Evolutionary conservation across 2,888 invertebrate genomes (phyloP).

Genomic region (Apamea crenata): DNA sequence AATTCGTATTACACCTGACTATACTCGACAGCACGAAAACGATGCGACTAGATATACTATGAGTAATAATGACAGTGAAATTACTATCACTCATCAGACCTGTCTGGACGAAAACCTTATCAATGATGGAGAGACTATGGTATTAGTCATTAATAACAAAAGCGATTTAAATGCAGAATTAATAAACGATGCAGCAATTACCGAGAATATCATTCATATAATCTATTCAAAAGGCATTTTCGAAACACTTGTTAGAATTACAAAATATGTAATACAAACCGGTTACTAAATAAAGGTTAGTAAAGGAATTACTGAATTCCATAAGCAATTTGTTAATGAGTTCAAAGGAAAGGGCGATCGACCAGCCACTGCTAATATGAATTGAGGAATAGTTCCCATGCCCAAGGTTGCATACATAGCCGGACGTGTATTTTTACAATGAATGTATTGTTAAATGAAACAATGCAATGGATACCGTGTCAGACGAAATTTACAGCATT

Average conservation of each 20-base stretch:
- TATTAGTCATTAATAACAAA: slow-evolving; percentile 19
- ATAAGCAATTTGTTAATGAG: slow-evolving; percentile 51
- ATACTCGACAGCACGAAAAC: slow-evolving; percentile 4
- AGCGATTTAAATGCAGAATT: slow-evolving; percentile 19
- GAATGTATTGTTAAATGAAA: slow-evolving; percentile 75
- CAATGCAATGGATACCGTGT: slow-evolving; percentile 75
- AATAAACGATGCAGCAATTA: slow-evolving; percentile 25
- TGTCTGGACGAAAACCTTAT: slow-evolving; percentile 17
- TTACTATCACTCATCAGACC: slow-evolving; percentile 10
- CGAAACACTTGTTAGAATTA: slow-evolving; percentile 16
- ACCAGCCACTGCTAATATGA: slow-evolving; percentile 15
- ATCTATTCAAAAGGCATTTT: slow-evolving; percentile 8
- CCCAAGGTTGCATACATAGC: slow-evolving; percentile 68
- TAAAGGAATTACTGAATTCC: slow-evolving; percentile 47
- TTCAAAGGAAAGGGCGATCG: slow-evolving; percentile 53
- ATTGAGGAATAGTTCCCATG: slow-evolving; percentile 55
- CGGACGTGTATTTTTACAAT: slow-evolving; percentile 74
- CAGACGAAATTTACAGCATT: slow-evolving; percentile 63
- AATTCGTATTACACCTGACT: slow-evolving; percentile 23
- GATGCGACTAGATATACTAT: slow-evolving; percentile 18
- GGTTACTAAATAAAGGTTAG: slow-evolving; percentile 42
- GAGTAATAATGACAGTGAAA: slow-evolving; percentile 30
- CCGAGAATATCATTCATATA: slow-evolving; percentile 18
- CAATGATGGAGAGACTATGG: slow-evolving; percentile 10
- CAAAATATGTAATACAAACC: slow-evolving; percentile 6